Conservation (phyloP, 1,140 invertebrate genomes). For the Physella acuta region DNA sequence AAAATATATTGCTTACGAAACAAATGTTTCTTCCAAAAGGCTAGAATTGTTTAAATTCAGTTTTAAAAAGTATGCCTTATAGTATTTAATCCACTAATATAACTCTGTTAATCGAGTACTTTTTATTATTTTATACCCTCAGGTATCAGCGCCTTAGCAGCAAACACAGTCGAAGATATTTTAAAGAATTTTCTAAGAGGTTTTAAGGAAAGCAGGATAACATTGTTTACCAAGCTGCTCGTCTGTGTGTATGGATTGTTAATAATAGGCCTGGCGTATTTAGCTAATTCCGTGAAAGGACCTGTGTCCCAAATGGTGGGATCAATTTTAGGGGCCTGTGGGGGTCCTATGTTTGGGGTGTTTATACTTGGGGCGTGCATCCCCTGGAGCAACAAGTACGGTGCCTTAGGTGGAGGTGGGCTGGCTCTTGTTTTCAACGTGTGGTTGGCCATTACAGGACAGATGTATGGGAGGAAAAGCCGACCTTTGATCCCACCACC, state of each 20-base stretch:
- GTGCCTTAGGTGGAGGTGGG: not conserved
- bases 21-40: too few species aligned
- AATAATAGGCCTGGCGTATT: conserved; percentile 56
- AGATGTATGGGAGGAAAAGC: conserved; percentile 6
- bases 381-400: conserved; percentile 67
- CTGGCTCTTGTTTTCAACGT: not conserved
- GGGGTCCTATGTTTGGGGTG: conserved; percentile 61
- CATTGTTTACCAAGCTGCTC: too few species aligned
- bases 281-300: conserved; percentile 79
- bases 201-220: too few species aligned
- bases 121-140: too few species aligned
- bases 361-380: conserved; percentile 76
- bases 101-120: too few species aligned
- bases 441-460: not conserved
- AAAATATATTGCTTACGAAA: too few species aligned
- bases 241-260: not conserved
- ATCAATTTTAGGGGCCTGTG: conserved; percentile 80
- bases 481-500: not conserved
- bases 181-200: too few species aligned
- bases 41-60: too few species aligned
- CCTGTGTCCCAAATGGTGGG: conserved; percentile 70
- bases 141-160: too few species aligned
- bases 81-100: too few species aligned
- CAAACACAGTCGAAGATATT: too few species aligned
- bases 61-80: too few species aligned